A percentile compares a stretch with the other conserved stretches of the same genome.
Evolutionary conservation across 2,113 vertebrate genomes (phyloP).

Genomic region (Xiphias gladius): DNA sequence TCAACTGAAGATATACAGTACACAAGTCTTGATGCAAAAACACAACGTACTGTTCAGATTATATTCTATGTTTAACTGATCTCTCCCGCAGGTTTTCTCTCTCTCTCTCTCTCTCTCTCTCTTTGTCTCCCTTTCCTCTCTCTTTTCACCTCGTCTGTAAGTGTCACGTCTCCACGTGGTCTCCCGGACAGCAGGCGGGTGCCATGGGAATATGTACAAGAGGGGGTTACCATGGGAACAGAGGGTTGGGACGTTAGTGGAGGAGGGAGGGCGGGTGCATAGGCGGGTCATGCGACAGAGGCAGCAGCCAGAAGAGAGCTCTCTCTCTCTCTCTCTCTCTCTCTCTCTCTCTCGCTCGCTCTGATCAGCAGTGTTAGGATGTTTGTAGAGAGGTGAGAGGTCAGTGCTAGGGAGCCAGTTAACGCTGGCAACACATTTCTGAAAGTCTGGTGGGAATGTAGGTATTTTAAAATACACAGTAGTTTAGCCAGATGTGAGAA

Average conservation of each 20-base stretch:
- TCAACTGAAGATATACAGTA: not conserved
- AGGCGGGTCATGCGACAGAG: slow-evolving; percentile 49
- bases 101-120: slow-evolving; percentile 31
- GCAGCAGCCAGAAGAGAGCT: slow-evolving; percentile 24
- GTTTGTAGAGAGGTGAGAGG: not conserved
- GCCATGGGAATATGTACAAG: slow-evolving; percentile 66
- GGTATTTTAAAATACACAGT: slow-evolving; percentile 7
- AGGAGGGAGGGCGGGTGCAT: slow-evolving; percentile 32
- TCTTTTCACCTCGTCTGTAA: slow-evolving; percentile 19
- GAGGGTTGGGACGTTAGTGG: slow-evolving; percentile 50
- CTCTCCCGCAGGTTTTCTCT: slow-evolving; percentile 65
- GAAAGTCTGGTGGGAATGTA: slow-evolving; percentile 7
- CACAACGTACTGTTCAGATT: no score
- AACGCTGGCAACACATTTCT: not conserved
- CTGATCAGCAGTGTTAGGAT: slow-evolving; percentile 1
- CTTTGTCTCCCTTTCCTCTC: slow-evolving; percentile 32
- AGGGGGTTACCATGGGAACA: slow-evolving; percentile 76
- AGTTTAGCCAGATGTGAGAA: not conserved
- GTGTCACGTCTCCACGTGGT: slow-evolving; percentile 48
- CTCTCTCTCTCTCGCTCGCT: not conserved
- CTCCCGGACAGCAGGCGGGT: slow-evolving; percentile 78
- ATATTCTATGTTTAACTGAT: slow-evolving; percentile 48
- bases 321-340: slow-evolving; percentile 18
- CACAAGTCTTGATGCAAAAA: slow-evolving; percentile 12
- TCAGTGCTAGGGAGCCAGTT: not conserved